phyloP scores from a whole-genome alignment of 2,888 invertebrate species.

The Pseudococcus jackbeardsleyi region DNA sequence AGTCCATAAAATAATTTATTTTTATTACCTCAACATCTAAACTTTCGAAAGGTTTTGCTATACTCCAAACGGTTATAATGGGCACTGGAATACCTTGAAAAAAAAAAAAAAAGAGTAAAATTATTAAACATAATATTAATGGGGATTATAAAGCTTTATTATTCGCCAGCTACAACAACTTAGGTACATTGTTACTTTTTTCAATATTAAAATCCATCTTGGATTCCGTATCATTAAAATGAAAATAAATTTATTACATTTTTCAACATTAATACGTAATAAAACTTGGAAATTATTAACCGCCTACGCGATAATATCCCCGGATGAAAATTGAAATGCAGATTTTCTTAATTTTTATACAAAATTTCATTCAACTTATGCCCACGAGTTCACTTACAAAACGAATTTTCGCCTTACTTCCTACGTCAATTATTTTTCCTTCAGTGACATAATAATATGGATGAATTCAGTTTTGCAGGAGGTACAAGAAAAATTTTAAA shows the following conservation, averaged over 20 bases:
- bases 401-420: too few species aligned
- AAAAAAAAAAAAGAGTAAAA: constrained; percentile 67
- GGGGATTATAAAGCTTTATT: constrained; percentile 27
- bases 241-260: constrained; percentile 19
- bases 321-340: neutral
- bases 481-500: too few species aligned
- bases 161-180: neutral
- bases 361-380: too few species aligned
- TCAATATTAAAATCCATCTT: constrained; percentile 12
- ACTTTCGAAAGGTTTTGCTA: constrained; percentile 72
- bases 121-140: constrained; percentile 38
- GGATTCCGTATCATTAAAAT: neutral
- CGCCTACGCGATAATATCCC: neutral
- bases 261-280: constrained; percentile 14
- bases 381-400: too few species aligned
- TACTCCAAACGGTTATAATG: constrained; percentile 74
- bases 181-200: constrained; percentile 21
- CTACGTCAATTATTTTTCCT: too few species aligned
- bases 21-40: constrained; percentile 66
- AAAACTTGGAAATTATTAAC: constrained; percentile 5
- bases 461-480: too few species aligned
- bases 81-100: constrained; percentile 74
- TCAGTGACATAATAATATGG: too few species aligned
- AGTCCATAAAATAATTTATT: constrained; percentile 52
- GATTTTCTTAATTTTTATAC: neutral